Evolutionary conservation across 2,113 vertebrate species (phyloP).

Genomic region (Microcebus ravelobensis): DNA sequence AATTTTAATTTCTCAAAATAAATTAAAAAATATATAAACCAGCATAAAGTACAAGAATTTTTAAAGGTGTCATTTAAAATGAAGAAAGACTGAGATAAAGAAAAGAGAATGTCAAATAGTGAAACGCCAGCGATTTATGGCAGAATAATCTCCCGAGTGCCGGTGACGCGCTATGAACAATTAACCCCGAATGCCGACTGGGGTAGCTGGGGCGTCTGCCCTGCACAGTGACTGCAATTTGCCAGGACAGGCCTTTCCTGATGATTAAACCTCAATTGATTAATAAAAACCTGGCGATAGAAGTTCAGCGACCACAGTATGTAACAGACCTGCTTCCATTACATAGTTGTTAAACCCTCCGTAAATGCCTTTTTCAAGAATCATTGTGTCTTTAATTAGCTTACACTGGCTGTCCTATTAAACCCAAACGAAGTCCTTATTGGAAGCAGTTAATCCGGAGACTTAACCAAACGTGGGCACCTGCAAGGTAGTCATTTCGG

Average conservation of each 20-base stretch:
- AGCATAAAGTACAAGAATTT: background rate
- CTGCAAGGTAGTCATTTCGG: constrained; percentile 66
- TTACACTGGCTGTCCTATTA: constrained; percentile 71
- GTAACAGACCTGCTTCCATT: constrained; percentile 56
- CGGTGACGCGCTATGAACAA: fast-evolving
- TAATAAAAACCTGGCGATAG: constrained; percentile 53
- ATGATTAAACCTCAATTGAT: constrained; percentile 68
- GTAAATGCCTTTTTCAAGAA: constrained; percentile 75
- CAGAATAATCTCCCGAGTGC: fast-evolving
- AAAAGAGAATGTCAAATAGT: too few relatives aligned
- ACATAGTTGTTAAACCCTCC: constrained; percentile 55
- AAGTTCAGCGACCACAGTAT: background rate
- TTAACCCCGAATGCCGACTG: fast-evolving
- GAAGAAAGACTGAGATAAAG: background rate
- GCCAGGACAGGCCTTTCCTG: background rate
- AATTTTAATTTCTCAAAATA: background rate
- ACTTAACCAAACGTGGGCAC: constrained; percentile 64
- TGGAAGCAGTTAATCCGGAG: constrained; percentile 77
- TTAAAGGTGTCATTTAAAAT: background rate
- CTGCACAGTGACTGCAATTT: background rate
- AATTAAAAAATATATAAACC: background rate
- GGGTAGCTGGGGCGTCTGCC: background rate
- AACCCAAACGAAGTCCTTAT: constrained; percentile 78
- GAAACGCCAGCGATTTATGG: fast-evolving
- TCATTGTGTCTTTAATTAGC: constrained; percentile 77